Evolutionary conservation across 2,797 vertebrate genomes (phyloP), one percentile per base, ranked within the genome.

Genomic region (Macrochelys suwanniensis): DNA sequence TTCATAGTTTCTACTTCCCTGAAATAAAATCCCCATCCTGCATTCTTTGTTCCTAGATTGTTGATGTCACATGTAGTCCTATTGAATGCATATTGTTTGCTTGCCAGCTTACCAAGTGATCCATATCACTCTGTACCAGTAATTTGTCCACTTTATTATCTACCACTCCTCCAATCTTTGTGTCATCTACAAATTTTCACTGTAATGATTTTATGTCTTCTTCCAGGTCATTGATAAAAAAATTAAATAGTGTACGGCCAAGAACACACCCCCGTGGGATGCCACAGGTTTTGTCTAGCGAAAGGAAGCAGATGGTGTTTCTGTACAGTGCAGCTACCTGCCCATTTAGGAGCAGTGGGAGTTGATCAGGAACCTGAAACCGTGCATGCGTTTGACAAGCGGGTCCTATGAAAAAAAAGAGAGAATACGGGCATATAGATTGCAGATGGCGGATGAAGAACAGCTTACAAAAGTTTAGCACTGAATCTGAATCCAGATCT

Each of bases 281-380:
- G n/a, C 28, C 76, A 68, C 15, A 25, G 11, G 56, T 87, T 85
- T 88, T 50, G 11, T 33, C 13, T 13, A 76, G 17, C 2, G 0
- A 26, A 79, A 93, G 77, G 11, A 2, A 83, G 2, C 45, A 77
- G 56, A 0, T 25, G 6, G 0, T 47, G 4, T 45, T 37, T 79
- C 1, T 47, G 3, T 47, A 51, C 12, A 33, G 2, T 11, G 47
- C 61, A 54, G 3, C 2, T 93, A 88, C 6, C 17, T 2, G 37
- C n/a, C 0, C 37, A 81, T 3, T 3, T 15, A 16, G 77, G 83
- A 84, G 1, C 5, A 42, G 9, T 17, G 54, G 25, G 33, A 0
- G 0, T 3, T 0, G 0, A 45, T 33, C 28, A 23, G 1, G 12
- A 17, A n/a, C 28, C 3, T 54, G 23, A 74, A 84, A 23, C n/a